A percentile compares a stretch with the other conserved stretches of the same genome.
These are phyloP conservation scores for Lanius collurio DNA, from an alignment of 2,113 vertebrate genomes.

Conservation along the genomic window DNA sequence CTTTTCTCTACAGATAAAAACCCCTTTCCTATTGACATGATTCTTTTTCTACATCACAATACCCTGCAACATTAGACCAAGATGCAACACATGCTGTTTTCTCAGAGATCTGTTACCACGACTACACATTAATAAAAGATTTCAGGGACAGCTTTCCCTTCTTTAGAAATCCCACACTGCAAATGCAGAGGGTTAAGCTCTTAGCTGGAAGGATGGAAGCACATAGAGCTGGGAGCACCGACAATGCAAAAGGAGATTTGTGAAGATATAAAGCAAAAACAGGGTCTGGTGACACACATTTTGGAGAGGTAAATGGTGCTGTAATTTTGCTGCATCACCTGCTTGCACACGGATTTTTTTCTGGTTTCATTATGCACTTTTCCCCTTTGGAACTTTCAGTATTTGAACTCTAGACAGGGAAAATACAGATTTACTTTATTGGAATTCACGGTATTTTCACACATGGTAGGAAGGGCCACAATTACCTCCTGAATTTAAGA, in stretches of 20 bases:
- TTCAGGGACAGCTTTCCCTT: background rate
- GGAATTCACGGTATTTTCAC: background rate
- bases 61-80: background rate
- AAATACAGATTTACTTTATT: background rate
- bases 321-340: background rate
- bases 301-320: background rate
- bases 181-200: background rate
- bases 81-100: background rate
- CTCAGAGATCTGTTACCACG: constrained; percentile 8
- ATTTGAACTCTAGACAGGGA: background rate
- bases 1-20: background rate
- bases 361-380: background rate
- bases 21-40: background rate
- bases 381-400: background rate
- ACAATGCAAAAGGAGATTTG: background rate
- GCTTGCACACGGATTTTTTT: background rate
- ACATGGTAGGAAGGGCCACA: background rate
- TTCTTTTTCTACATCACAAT: background rate
- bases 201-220: background rate
- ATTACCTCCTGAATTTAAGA: background rate
- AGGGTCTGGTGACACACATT: background rate
- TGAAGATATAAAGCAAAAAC: background rate
- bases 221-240: background rate
- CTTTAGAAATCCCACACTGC: background rate
- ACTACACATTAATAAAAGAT: constrained; percentile 22